Conservation (phyloP, 2,888 invertebrate species). For the Priapulus caudatus region DNA sequence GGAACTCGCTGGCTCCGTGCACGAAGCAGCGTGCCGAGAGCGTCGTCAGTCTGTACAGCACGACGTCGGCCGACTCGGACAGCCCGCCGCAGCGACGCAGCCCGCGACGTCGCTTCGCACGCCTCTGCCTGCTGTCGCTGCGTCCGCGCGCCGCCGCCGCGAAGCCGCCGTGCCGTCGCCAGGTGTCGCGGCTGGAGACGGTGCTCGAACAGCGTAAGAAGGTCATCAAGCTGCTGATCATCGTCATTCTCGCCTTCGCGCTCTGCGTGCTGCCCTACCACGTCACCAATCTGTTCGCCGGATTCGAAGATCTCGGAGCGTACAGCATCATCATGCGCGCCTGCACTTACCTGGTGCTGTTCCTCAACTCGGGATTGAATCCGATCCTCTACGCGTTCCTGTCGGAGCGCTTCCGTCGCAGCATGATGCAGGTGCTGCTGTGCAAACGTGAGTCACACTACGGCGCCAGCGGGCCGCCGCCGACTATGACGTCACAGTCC, state of each 20-base stretch:
- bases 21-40: too few species aligned
- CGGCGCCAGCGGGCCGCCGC: too few species aligned
- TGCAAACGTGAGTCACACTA: conserved; percentile 3
- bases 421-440: background rate
- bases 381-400: background rate
- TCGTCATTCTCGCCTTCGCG: conserved; percentile 75
- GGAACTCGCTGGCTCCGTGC: too few species aligned
- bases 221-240: conserved; percentile 76
- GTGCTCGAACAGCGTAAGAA: conserved; percentile 48
- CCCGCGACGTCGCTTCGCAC: too few species aligned
- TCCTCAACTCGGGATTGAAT: background rate
- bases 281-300: conserved; percentile 33
- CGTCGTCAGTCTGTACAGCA: background rate
- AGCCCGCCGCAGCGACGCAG: background rate
- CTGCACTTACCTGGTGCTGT: background rate
- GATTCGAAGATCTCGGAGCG: background rate
- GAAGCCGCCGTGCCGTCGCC: too few species aligned
- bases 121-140: too few species aligned
- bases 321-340: background rate
- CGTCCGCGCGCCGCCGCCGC: too few species aligned
- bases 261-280: conserved; percentile 80
- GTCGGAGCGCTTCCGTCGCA: background rate
- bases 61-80: background rate
- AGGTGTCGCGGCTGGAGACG: background rate
- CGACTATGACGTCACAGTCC: too few species aligned